Conservation (phyloP, 2,888 invertebrate genomes). For the Nemotelus pantherinus region DNA sequence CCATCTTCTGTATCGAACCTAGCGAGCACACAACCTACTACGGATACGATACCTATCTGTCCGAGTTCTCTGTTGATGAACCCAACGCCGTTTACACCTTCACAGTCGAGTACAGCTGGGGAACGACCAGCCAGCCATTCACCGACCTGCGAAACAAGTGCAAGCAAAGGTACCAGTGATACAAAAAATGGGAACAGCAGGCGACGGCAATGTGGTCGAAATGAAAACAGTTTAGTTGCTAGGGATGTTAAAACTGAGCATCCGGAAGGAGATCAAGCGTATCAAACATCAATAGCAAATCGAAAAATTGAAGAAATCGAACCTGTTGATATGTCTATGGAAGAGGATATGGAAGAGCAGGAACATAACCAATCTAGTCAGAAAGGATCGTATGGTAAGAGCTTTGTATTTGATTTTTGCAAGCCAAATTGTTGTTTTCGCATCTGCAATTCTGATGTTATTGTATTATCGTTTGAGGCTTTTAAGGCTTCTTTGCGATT, state of each 20-base stretch:
- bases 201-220: background rate
- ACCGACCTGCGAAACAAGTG: background rate
- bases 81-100: background rate
- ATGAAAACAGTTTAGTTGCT: background rate
- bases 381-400: constrained; percentile 35
- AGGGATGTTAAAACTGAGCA: constrained; percentile 16
- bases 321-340: constrained; percentile 34
- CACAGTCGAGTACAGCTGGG: background rate
- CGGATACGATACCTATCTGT: background rate
- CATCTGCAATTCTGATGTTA: too few relatives aligned
- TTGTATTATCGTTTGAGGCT: too few relatives aligned
- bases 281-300: constrained; percentile 6
- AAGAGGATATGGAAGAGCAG: constrained; percentile 18
- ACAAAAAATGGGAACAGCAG: background rate
- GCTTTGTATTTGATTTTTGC: background rate
- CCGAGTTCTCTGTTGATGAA: background rate
- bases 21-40: background rate
- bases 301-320: constrained; percentile 31
- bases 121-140: background rate
- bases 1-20: constrained; percentile 37
- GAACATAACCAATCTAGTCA: constrained; percentile 4
- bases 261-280: background rate
- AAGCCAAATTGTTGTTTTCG: too few relatives aligned
- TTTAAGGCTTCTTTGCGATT: too few relatives aligned
- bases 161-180: background rate